Percentiles rank a stretch among this genome's conserved stretches.
phyloP scores from a whole-genome alignment of 2,888 invertebrate species.

The Agrochola litura region DNA sequence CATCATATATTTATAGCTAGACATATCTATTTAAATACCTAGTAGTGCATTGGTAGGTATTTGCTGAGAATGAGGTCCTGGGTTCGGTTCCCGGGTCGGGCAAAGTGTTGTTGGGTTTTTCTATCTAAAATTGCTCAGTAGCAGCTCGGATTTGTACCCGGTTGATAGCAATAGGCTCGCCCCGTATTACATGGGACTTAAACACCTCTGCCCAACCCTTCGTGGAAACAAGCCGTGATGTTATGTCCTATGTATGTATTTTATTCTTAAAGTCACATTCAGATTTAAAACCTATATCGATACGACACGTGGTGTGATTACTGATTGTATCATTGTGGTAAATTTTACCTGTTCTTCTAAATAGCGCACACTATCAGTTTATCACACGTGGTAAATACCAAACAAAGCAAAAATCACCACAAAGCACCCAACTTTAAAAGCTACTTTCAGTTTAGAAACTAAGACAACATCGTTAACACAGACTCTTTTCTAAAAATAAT shows the following conservation, averaged over 20 bases:
- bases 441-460: slow-evolving; percentile 24
- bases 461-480: slow-evolving; percentile 20
- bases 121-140: too few species aligned
- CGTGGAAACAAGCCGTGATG: too few species aligned
- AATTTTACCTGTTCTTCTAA: not conserved
- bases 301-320: not conserved
- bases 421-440: slow-evolving; percentile 19
- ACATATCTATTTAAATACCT: not conserved
- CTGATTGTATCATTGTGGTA: not conserved
- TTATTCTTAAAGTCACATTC: not conserved
- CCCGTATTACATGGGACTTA: too few species aligned
- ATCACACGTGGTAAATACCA: not conserved
- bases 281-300: not conserved
- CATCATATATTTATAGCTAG: not conserved
- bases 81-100: too few species aligned
- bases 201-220: too few species aligned
- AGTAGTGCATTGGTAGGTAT: not conserved
- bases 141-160: too few species aligned
- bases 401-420: not conserved
- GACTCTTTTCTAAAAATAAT: slow-evolving; percentile 32
- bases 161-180: too few species aligned
- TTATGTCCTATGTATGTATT: too few species aligned
- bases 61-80: too few species aligned
- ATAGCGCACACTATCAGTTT: not conserved
- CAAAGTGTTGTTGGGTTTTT: too few species aligned